phyloP scores from a whole-genome alignment of 37 sponge, comb jelly and placozoan genomes.

The Theonella swinhoei region DNA sequence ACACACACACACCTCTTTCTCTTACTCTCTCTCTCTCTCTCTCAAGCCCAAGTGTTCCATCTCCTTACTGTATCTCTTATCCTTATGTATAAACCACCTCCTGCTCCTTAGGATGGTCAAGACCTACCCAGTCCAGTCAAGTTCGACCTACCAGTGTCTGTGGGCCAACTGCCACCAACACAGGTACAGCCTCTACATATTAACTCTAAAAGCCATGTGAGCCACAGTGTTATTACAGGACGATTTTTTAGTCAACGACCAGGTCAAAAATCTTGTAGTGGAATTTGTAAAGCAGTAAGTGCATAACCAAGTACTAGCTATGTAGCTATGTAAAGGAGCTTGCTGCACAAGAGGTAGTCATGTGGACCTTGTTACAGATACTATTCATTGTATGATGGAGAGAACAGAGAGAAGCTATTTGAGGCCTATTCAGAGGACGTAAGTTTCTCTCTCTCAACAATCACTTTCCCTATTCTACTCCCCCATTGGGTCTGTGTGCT shows the following conservation, averaged over 20 bases:
- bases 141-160: slow-evolving; percentile 60
- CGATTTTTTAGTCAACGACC: slow-evolving; percentile 48
- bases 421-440: slow-evolving; percentile 64
- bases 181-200: slow-evolving; percentile 10
- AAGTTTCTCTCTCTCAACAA: slow-evolving; percentile 10
- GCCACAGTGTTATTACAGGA: slow-evolving; percentile 50
- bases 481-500: neutral
- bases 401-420: slow-evolving; percentile 54
- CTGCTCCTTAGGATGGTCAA: slow-evolving; percentile 61
- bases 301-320: neutral
- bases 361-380: slow-evolving; percentile 18
- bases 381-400: slow-evolving; percentile 56
- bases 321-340: neutral
- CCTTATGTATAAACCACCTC: neutral
- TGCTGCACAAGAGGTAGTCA: neutral
- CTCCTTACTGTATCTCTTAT: too few relatives aligned
- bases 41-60: too few relatives aligned
- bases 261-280: slow-evolving; percentile 43
- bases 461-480: neutral
- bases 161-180: slow-evolving; percentile 27
- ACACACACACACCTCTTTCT: too few relatives aligned
- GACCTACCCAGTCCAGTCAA: slow-evolving; percentile 68
- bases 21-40: too few relatives aligned
- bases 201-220: too few relatives aligned
- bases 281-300: slow-evolving; percentile 73